Percentiles rank a stretch among this genome's conserved stretches.
These are phyloP conservation scores for Silurus aristotelis DNA, from an alignment of 2,797 vertebrate genomes.

Conservation along the genomic window DNA sequence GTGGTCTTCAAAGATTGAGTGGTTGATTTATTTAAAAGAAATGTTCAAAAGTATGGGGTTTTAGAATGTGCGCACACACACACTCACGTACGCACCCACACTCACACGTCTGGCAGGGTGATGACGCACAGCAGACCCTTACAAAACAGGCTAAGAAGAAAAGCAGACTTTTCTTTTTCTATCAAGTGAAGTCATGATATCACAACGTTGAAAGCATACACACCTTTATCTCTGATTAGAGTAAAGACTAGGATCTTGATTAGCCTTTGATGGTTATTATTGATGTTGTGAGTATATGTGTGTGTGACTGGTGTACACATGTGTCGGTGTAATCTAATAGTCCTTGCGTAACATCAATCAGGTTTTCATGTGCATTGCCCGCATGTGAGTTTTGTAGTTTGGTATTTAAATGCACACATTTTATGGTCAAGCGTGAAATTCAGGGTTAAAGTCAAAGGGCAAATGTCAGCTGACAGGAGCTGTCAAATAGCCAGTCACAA, in stretches of 20 bases:
- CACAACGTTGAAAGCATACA: constrained; percentile 28
- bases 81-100: constrained; percentile 12
- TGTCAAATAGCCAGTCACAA: constrained; percentile 25
- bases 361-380: not conserved
- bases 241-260: constrained; percentile 23
- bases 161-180: constrained; percentile 30
- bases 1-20: not conserved
- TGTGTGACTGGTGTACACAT: not conserved
- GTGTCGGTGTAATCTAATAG: not conserved
- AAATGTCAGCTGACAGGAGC: constrained; percentile 36
- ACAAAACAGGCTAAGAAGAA: constrained; percentile 35
- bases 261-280: constrained; percentile 5
- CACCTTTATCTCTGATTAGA: constrained; percentile 37
- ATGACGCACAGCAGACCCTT: constrained; percentile 40
- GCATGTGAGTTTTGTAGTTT: not conserved
- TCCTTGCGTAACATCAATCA: not conserved
- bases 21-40: not conserved
- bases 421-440: constrained; percentile 23
- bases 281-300: constrained; percentile 16
- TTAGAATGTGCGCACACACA: constrained; percentile 3
- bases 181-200: constrained; percentile 23
- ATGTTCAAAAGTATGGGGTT: constrained; percentile 10
- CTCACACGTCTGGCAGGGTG: constrained; percentile 8
- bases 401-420: not conserved
- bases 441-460: constrained; percentile 39